Evolutionary conservation across 1,140 invertebrate species (phyloP).

Genomic region (Rhyacophila brunnea): DNA sequence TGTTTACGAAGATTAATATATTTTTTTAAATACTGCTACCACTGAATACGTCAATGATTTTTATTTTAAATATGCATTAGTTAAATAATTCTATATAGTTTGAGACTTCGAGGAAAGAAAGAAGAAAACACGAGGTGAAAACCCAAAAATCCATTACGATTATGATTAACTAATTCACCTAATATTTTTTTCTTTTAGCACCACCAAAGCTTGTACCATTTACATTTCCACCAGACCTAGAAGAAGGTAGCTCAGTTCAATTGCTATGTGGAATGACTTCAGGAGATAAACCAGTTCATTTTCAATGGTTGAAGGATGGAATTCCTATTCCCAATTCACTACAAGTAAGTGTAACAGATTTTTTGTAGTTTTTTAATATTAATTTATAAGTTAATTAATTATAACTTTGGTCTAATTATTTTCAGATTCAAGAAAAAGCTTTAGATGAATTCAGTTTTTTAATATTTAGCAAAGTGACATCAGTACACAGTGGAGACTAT

Average conservation of each 20-base stretch:
- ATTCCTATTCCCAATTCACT: slow-evolving; percentile 64
- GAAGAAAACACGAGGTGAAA: too few species aligned
- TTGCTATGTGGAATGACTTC: slow-evolving; percentile 87
- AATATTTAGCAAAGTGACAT: slow-evolving; percentile 73
- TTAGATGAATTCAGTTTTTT: slow-evolving; percentile 71
- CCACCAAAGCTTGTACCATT: slow-evolving; percentile 80
- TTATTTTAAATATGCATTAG: too few species aligned
- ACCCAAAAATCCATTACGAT: too few species aligned
- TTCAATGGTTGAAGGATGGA: slow-evolving; percentile 85
- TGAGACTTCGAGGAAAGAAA: too few species aligned
- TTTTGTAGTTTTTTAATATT: too few species aligned
- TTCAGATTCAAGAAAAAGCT: slow-evolving; percentile 65
- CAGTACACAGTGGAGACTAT: slow-evolving; percentile 75
- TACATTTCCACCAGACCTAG: slow-evolving; percentile 74
- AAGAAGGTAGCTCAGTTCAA: slow-evolving; percentile 84
- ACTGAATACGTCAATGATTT: too few species aligned
- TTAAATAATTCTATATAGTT: too few species aligned
- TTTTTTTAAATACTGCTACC: too few species aligned
- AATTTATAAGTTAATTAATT: too few species aligned
- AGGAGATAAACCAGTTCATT: slow-evolving; percentile 86
- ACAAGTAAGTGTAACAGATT: slow-evolving; percentile 51
- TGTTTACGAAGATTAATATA: too few species aligned
- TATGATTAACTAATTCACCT: not conserved
- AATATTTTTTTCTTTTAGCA: slow-evolving; percentile 38
- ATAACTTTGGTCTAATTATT: not conserved